These are phyloP conservation scores for Momotus momota DNA, from an alignment of 2,797 vertebrate species.

Conservation along the genomic window DNA sequence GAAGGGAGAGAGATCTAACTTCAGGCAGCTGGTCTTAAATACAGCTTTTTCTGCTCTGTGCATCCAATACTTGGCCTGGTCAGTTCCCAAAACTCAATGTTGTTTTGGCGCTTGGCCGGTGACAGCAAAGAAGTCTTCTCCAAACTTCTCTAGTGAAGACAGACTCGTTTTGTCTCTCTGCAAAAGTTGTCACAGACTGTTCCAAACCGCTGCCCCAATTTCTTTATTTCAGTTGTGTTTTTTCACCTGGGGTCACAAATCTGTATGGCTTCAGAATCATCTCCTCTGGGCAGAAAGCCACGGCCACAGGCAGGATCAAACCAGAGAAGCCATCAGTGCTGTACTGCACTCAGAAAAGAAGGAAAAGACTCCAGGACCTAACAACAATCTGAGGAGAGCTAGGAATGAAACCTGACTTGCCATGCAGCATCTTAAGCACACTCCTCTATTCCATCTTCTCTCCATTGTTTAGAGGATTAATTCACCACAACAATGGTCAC, in stretches of 20 bases:
- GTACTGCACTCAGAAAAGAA: not conserved
- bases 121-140: slow-evolving; percentile 23
- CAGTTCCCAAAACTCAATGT: slow-evolving; percentile 20
- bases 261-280: slow-evolving; percentile 28
- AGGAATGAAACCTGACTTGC: not conserved
- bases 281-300: slow-evolving; percentile 30
- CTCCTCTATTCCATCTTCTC: not conserved
- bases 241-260: slow-evolving; percentile 57
- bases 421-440: not conserved
- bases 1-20: not conserved
- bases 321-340: not conserved
- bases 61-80: not conserved
- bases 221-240: slow-evolving; percentile 29
- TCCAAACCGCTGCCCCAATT: slow-evolving; percentile 64
- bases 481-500: not conserved
- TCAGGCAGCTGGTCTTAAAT: not conserved
- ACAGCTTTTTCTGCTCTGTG: not conserved
- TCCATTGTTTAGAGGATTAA: not conserved
- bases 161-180: slow-evolving; percentile 46
- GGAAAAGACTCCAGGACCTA: not conserved
- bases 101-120: not conserved
- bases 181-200: slow-evolving; percentile 1
- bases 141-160: slow-evolving; percentile 33
- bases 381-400: not conserved
- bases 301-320: not conserved